Conservation (phyloP, 2,797 vertebrate genomes). For the Thaleichthys pacificus region DNA sequence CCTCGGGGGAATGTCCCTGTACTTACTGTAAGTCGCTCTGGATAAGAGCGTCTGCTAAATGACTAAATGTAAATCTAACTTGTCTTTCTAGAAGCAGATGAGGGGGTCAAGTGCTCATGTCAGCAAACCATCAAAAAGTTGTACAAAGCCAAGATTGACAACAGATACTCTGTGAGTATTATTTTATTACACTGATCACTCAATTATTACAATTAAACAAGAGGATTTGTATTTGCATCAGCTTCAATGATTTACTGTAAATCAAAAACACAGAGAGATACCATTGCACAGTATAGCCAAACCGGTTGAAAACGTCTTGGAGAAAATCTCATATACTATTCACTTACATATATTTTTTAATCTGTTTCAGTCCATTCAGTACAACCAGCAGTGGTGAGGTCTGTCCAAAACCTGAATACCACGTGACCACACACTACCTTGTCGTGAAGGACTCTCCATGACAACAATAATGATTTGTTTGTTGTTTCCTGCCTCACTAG, state of each 20-base stretch:
- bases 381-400: constrained; percentile 59
- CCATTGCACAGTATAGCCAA: no score
- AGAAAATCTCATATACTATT: no score
- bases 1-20: no score
- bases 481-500: no score
- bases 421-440: neutral
- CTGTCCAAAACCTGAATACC: neutral
- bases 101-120: neutral
- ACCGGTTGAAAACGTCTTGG: no score
- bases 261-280: neutral
- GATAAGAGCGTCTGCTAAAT: no score
- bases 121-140: neutral
- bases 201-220: neutral
- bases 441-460: neutral
- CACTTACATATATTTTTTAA: constrained; percentile 1
- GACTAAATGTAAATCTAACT: no score
- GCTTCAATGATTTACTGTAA: neutral
- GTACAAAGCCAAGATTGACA: constrained; percentile 29
- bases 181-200: no score
- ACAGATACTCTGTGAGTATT: constrained; percentile 53
- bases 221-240: neutral
- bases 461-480: neutral
- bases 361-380: constrained; percentile 53
- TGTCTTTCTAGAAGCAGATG: neutral
- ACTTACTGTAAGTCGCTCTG: no score